Base-by-base conservation (phyloP, 1,140 invertebrate genomes). In the Drosophila parvula region DNA sequence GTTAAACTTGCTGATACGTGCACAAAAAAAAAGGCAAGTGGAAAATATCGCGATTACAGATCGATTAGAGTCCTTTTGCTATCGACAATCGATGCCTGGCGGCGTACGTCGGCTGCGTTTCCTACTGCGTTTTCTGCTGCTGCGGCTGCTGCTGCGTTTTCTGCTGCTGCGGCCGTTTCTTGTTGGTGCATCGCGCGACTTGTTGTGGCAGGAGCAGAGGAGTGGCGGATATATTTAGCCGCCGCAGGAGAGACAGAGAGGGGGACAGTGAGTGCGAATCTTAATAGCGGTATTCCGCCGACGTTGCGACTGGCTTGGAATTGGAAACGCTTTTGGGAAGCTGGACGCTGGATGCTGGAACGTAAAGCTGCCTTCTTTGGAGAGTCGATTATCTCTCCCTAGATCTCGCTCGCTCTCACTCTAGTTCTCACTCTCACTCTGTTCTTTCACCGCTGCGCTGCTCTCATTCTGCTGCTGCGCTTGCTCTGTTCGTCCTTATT, bases 221-320 rank as follows among this genome's bases (percentile, higher is more conserved):
- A 64, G 51, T 62, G 62, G 16, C 50, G 27, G 18, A 27, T 48
- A 40, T 41, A 8, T 45, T 14, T 14, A 11, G 32, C 63, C 22
- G 34, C 64, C 32, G 40, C 51, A 36, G 67, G 45, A n/a, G 36
- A 12, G 36, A 57, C 27, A 43, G 38, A 43, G 60, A 14, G 16
- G 28, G 38, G 6, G 61, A 43, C 61, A 32, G 55, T 22, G 36
- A 41, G 14, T 61, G 30, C 56, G 61, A 63, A 30, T 41, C 30
- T 32, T 55, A 38, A 22, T 64, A 61, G 61, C 61, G 61, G 61
- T 74, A 65, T 45, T 57, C 55, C 70, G 73, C 73, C 61, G 71
- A 81, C 74, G 82, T 81, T 85, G 81, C 82, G 78, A 71, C 78
- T 83, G 74, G 78, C 74, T 85, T 85, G 74, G 81, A 85, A 86